Percentiles rank a stretch among this genome's conserved stretches.
Conservation (phyloP, 2,797 vertebrate species). For the Microhierax caerulescens region DNA sequence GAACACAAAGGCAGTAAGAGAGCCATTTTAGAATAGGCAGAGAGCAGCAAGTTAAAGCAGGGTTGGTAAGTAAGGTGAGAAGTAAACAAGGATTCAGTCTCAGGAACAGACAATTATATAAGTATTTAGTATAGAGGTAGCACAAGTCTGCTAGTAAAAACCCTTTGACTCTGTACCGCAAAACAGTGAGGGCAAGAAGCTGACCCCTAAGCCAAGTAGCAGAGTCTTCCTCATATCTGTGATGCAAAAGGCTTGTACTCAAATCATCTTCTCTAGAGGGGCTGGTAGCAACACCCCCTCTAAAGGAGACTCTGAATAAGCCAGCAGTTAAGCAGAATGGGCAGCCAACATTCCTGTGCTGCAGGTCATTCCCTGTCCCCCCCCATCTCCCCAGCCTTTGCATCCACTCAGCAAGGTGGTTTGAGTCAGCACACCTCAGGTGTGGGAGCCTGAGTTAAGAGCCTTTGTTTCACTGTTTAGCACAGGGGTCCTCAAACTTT, state of each 20-base stretch:
- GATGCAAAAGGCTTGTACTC: background rate
- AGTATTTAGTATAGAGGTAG: background rate
- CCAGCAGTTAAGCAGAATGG: background rate
- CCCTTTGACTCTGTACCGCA: background rate
- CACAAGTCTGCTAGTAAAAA: background rate
- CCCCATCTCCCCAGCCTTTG: background rate
- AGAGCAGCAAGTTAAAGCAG: constrained; percentile 28
- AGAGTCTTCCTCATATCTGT: background rate
- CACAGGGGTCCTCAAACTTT: too few relatives aligned
- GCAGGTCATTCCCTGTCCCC: background rate
- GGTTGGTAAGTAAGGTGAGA: background rate
- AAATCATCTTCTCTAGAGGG: background rate
- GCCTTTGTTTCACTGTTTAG: background rate
- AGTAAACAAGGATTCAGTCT: background rate
- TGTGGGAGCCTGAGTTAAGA: background rate
- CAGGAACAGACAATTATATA: background rate
- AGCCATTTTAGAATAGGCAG: background rate
- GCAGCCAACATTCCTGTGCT: background rate
- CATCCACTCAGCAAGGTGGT: background rate
- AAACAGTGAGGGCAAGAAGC: background rate
- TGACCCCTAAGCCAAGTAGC: background rate
- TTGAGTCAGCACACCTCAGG: background rate
- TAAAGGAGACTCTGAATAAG: background rate
- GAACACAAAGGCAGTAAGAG: background rate
- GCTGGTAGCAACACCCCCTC: background rate